Percentiles rank a stretch among this genome's conserved stretches.
Conservation (phyloP, 2,113 vertebrate species). For the Lepisosteus oculatus region DNA sequence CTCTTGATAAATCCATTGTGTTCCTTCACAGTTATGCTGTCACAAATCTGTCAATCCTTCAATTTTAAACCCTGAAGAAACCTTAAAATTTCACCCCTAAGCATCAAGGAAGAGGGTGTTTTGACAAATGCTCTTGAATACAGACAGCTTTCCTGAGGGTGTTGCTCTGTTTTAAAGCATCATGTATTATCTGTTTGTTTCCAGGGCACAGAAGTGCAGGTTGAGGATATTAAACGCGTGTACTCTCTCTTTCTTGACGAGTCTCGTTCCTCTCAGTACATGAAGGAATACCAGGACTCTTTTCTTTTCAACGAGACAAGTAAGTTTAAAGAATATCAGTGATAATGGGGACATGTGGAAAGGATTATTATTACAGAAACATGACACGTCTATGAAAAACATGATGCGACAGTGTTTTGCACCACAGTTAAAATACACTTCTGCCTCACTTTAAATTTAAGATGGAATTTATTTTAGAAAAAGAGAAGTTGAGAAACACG, state of each 20-base stretch:
- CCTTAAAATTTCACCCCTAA: too few species aligned
- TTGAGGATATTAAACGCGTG: constrained; percentile 87
- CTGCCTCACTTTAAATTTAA: neutral
- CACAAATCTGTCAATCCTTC: too few species aligned
- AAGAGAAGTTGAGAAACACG: too few species aligned
- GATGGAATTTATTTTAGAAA: neutral
- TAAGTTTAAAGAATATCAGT: constrained; percentile 52
- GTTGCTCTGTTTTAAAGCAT: neutral
- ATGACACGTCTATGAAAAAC: too few species aligned
- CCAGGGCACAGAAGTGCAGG: constrained; percentile 88
- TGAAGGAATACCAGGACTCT: constrained; percentile 92
- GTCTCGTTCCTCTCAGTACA: constrained; percentile 84
- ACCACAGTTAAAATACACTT: too few species aligned
- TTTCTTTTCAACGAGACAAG: constrained; percentile 90
- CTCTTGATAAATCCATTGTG: too few species aligned
- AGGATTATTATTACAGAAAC: neutral
- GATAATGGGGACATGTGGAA: neutral
- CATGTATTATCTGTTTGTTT: neutral
- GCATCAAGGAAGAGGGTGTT: too few species aligned
- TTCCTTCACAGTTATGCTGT: too few species aligned
- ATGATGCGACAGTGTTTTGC: neutral
- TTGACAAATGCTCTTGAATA: too few species aligned
- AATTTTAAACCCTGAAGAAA: too few species aligned
- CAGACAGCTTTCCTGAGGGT: too few species aligned
- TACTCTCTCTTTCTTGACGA: constrained; percentile 90